Conservation (phyloP, 2,797 vertebrate genomes). For the Dendrocincla fuliginosa region DNA sequence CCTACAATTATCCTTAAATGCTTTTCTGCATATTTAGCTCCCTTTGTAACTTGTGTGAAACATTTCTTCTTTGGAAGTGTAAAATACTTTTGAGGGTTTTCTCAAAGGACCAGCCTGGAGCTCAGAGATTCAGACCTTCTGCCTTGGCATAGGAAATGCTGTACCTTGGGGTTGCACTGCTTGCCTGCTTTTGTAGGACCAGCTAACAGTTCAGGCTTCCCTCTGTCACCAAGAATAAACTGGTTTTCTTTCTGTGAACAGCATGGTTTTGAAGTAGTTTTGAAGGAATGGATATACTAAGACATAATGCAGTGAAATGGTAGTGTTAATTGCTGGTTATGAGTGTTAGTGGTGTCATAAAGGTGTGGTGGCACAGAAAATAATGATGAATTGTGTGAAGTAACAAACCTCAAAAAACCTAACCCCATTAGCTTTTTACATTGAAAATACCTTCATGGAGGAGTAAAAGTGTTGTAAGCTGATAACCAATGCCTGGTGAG, state of each 20-base stretch:
- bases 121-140: not conserved
- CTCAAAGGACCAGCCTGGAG: not conserved
- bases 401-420: not conserved
- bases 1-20: not conserved
- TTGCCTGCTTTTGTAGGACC: not conserved
- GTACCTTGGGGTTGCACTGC: not conserved
- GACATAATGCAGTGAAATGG: not conserved
- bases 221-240: not conserved
- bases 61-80: not conserved
- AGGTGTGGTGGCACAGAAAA: not conserved
- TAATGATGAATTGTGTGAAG: not conserved
- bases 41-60: not conserved
- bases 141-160: not conserved
- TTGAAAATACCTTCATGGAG: not conserved
- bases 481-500: not conserved
- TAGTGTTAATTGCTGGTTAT: not conserved
- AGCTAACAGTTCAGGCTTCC: not conserved
- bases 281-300: not conserved
- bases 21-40: not conserved
- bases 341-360: not conserved
- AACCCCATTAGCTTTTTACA: not conserved
- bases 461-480: not conserved
- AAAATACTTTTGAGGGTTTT: not conserved
- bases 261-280: not conserved
- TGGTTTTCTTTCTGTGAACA: rapidly evolving